Evolutionary conservation across 2,888 invertebrate species (phyloP), one percentile per base, ranked within the genome.

Genomic region (Eilema griseolum): DNA sequence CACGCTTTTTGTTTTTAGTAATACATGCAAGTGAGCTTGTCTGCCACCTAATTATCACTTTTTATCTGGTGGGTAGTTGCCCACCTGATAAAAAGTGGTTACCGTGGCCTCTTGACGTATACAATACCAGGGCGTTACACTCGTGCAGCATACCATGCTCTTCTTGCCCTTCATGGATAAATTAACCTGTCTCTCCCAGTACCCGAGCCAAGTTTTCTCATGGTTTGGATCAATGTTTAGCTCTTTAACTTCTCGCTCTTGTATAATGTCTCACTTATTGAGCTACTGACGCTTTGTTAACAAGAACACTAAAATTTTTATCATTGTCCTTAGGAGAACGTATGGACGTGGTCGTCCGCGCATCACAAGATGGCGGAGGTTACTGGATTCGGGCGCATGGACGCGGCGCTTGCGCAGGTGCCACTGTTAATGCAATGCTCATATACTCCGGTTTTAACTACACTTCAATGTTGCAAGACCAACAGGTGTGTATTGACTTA

Each of bases 261-360:
- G 8, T 37, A 37, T 33, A 33, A 33, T 37, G 11, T 16, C 10
- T 41, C 16, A 16, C 4, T 4, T 7, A 10, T 8, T 52, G 8
- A 52, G n/a, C 10, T 46, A 46, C 7, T 20, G 46, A 5, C 20
- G 7, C 20, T 20, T 7, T 46, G 20, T 7, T 5, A 7, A 14
- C 1, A 28, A 28, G 28, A 16, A 10, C 8, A 28, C 26, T 61
- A n/a, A 3, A n/a, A 31, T 12, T 61, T 8, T 0, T 31, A 12
- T 61, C 31, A n/a, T 33, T 24, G 1, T 56, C 94, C 92, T 71
- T 94, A 93, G 97, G 97, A 0, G 97, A 97, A 84, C 93, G 97
- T 26, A 96, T 96, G 89, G 97, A 97, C 78, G 95, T 97, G 11
- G 93, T 97, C 1, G 83, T 97, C 7, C 90, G 93, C 12, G 95